Conservation (phyloP, 2,888 invertebrate species). For the Sesia apiformis region DNA sequence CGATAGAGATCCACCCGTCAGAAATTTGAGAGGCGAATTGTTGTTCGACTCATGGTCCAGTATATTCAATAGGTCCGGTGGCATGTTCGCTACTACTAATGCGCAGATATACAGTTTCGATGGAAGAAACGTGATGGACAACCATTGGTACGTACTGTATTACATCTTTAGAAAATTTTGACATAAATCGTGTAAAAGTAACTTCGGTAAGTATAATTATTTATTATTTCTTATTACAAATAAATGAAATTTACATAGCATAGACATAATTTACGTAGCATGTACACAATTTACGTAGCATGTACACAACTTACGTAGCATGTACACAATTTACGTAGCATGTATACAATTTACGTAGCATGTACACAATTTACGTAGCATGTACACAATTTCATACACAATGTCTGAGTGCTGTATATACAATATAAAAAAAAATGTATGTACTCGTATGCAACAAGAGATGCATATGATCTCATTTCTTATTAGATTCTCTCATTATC, state of each 20-base stretch:
- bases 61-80: conserved; percentile 44
- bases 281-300: too few relatives aligned
- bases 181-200: background rate
- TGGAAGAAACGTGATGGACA: conserved; percentile 30
- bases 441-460: too few relatives aligned
- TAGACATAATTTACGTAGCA: background rate
- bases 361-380: too few relatives aligned
- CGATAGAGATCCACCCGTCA: conserved; percentile 32
- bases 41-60: conserved; percentile 50
- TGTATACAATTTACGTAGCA: too few relatives aligned
- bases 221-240: background rate
- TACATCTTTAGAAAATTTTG: background rate
- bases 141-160: background rate
- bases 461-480: too few relatives aligned
- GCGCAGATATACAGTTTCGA: conserved; percentile 45
- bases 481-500: too few relatives aligned
- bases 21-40: conserved; percentile 31
- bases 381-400: too few relatives aligned
- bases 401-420: too few relatives aligned
- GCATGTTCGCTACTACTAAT: conserved; percentile 12
- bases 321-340: too few relatives aligned
- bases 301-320: too few relatives aligned
- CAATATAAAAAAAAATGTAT: too few relatives aligned
- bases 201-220: background rate
- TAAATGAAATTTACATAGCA: background rate